These are phyloP conservation scores for Heptranchias perlo DNA, from an alignment of 2,113 vertebrate species.

Conservation along the genomic window DNA sequence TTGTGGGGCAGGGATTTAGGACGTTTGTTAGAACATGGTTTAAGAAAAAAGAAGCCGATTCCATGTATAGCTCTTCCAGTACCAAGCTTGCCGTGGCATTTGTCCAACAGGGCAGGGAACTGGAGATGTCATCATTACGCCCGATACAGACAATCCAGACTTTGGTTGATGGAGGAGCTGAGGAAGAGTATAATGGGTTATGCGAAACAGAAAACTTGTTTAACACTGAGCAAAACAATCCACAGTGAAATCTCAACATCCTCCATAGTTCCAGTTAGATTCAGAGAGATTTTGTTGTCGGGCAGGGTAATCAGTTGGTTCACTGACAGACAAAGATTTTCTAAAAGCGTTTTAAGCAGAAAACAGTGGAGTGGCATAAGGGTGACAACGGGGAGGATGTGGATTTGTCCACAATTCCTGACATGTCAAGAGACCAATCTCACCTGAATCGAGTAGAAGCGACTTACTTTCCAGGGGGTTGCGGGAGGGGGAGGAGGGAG, in stretches of 20 bases:
- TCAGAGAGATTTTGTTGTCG: background rate
- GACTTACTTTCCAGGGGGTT: no score
- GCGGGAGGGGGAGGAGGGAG: no score
- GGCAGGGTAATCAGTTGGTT: background rate
- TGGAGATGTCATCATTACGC: background rate
- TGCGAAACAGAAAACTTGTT: no score
- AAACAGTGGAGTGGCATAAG: background rate
- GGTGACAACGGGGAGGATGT: background rate
- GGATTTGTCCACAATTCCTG: background rate
- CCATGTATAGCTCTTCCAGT: background rate
- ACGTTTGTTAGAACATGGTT: slow-evolving; percentile 32
- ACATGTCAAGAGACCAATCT: background rate
- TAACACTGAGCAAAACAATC: no score
- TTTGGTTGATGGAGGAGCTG: rapidly evolving
- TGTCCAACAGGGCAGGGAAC: background rate
- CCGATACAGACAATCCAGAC: background rate
- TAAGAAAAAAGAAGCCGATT: background rate
- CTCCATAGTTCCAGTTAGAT: background rate
- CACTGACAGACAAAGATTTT: background rate
- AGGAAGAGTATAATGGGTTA: background rate
- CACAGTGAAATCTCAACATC: background rate
- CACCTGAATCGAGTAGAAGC: no score
- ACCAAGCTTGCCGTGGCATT: background rate
- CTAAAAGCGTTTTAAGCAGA: background rate
- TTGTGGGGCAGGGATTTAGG: slow-evolving; percentile 46